Evolutionary conservation across 2,797 vertebrate genomes (phyloP).

Genomic region (Gymnoscopelus microlampas): DNA sequence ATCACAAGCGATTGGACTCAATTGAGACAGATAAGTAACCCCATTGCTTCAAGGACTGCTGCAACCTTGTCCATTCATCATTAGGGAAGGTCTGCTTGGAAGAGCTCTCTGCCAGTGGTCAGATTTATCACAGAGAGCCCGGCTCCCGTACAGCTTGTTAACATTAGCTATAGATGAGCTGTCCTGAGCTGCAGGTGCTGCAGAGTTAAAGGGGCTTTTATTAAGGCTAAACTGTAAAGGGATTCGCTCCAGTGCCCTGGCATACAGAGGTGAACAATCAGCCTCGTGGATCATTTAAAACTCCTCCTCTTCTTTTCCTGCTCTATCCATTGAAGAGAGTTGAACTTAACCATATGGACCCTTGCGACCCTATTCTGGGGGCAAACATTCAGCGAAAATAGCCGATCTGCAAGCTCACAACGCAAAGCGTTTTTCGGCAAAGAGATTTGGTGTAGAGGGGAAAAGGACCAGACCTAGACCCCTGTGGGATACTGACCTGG

Average conservation of each 20-base stretch:
- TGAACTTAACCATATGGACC: too few relatives aligned
- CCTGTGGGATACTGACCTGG: too few relatives aligned
- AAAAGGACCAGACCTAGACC: too few relatives aligned
- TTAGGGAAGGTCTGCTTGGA: conserved; percentile 40
- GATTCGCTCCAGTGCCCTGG: conserved; percentile 33
- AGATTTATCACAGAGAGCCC: conserved; percentile 54
- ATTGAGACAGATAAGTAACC: conserved; percentile 70
- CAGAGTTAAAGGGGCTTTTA: conserved; percentile 50
- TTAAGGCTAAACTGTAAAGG: conserved; percentile 55
- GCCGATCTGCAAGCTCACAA: too few relatives aligned
- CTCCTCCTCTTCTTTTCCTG: conserved; percentile 7
- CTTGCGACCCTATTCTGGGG: too few relatives aligned
- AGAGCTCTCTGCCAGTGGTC: conserved; percentile 37
- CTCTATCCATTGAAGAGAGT: background rate
- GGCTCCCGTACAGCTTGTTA: conserved; percentile 44
- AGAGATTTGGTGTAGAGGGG: too few relatives aligned
- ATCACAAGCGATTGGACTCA: conserved; percentile 65
- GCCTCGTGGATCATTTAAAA: conserved; percentile 17
- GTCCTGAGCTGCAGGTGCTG: conserved; percentile 40
- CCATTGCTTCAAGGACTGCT: conserved; percentile 68
- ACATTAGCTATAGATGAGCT: conserved; percentile 45
- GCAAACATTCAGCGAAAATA: too few relatives aligned
- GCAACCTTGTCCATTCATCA: conserved; percentile 64
- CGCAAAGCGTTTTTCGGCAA: too few relatives aligned
- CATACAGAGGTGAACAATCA: conserved; percentile 26